Percentiles rank a stretch among this genome's conserved stretches.
Evolutionary conservation across 2,797 vertebrate genomes (phyloP).

Genomic region (Micrastur ruficollis): DNA sequence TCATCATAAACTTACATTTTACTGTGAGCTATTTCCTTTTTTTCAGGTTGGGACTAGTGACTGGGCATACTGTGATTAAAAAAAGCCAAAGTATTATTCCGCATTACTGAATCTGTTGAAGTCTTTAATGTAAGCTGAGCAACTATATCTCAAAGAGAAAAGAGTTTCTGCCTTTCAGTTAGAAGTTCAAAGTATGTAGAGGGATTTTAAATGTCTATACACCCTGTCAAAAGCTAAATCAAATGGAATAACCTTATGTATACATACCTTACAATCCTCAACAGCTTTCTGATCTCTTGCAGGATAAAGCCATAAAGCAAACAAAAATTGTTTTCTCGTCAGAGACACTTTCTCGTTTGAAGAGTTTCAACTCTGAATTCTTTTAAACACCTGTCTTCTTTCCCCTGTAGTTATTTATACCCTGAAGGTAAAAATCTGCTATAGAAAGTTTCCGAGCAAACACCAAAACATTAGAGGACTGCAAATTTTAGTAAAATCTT

Average conservation of each 20-base stretch:
- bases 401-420: background rate
- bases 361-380: background rate
- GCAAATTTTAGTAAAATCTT: background rate
- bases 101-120: background rate
- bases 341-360: conserved; percentile 25
- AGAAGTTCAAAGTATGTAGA: conserved; percentile 16
- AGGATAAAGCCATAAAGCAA: conserved; percentile 46
- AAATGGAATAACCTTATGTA: conserved; percentile 44
- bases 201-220: conserved; percentile 46
- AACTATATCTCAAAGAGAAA: background rate
- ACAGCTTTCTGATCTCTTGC: conserved; percentile 37
- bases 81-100: background rate
- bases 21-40: background rate
- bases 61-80: background rate
- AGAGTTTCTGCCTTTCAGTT: background rate
- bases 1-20: background rate
- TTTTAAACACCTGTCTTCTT: conserved; percentile 34
- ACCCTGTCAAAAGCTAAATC: conserved; percentile 48
- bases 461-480: background rate
- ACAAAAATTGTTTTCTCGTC: conserved; percentile 30
- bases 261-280: conserved; percentile 12
- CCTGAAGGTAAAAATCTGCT: background rate
- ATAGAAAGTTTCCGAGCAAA: background rate
- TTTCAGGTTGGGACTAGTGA: background rate
- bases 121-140: background rate